Conservation (phyloP, 2,888 invertebrate species). For the Ophion obscuratus region DNA sequence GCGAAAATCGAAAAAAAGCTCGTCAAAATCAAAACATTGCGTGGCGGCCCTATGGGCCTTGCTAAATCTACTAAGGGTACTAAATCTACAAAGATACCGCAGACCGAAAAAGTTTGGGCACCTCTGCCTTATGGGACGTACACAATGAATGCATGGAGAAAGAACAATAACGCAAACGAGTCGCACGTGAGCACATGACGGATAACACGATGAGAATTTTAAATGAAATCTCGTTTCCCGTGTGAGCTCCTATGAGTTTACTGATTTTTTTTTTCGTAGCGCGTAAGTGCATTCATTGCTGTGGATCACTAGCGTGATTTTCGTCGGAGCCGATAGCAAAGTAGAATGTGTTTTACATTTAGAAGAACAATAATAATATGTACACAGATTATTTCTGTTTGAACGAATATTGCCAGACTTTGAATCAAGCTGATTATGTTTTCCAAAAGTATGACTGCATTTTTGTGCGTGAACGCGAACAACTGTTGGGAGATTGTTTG, state of each 20-base stretch:
- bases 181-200: constrained; percentile 45
- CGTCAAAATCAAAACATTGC: no score
- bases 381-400: neutral
- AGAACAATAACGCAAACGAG: constrained; percentile 44
- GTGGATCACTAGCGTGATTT: constrained; percentile 9
- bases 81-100: no score
- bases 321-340: neutral
- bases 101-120: no score
- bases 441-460: no score
- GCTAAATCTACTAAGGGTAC: no score
- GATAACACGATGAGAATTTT: constrained; percentile 56
- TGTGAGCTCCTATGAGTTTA: constrained; percentile 17
- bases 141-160: constrained; percentile 47
- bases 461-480: no score
- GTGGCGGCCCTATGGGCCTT: no score
- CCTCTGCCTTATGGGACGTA: constrained; percentile 2
- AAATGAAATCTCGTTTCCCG: constrained; percentile 61
- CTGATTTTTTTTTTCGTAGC: constrained; percentile 6
- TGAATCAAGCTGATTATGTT: no score
- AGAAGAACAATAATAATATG: neutral
- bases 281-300: neutral
- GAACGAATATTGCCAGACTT: neutral
- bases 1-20: no score
- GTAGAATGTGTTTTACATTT: neutral
- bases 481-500: no score